phyloP scores from a whole-genome alignment of 2,888 invertebrate genomes.

The Stenchaetothrips biformis region DNA sequence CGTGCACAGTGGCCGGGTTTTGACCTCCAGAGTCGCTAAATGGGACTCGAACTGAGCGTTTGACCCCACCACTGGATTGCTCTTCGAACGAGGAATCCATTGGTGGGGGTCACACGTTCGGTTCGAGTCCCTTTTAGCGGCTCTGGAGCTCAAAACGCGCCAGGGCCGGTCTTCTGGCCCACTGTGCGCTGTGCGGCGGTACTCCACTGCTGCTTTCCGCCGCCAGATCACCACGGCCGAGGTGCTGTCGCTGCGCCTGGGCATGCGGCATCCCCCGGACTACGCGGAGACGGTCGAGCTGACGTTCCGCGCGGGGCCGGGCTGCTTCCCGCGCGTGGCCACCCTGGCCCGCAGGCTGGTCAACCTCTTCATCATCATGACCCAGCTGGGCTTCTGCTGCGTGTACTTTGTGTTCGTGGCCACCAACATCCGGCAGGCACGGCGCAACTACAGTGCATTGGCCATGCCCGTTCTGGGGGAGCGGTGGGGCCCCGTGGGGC shows the following conservation, averaged over 20 bases:
- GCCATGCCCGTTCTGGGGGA: too few relatives aligned
- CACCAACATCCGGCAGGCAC: slow-evolving; percentile 39
- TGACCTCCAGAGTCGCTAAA: too few relatives aligned
- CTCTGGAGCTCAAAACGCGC: too few relatives aligned
- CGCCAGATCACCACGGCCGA: neutral
- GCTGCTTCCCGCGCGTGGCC: slow-evolving; percentile 57
- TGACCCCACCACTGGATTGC: too few relatives aligned
- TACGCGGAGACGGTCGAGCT: slow-evolving; percentile 79
- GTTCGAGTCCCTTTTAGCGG: too few relatives aligned
- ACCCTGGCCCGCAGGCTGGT: slow-evolving; percentile 53
- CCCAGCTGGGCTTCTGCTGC: slow-evolving; percentile 97
- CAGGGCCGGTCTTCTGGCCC: neutral
- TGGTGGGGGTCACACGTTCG: too few relatives aligned
- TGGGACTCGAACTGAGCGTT: too few relatives aligned
- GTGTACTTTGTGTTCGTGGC: slow-evolving; percentile 95
- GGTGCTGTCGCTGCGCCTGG: neutral
- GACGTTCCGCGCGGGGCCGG: slow-evolving; percentile 73
- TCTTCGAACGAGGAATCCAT: too few relatives aligned
- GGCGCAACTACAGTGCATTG: too few relatives aligned
- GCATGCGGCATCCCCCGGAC: slow-evolving; percentile 55
- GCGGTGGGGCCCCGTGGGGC: too few relatives aligned
- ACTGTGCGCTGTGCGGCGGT: neutral
- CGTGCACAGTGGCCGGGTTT: too few relatives aligned
- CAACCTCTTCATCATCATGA: slow-evolving; percentile 83
- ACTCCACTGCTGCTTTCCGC: neutral